phyloP scores from a whole-genome alignment of 2,888 invertebrate species.

The Rhagonycha fulva region DNA sequence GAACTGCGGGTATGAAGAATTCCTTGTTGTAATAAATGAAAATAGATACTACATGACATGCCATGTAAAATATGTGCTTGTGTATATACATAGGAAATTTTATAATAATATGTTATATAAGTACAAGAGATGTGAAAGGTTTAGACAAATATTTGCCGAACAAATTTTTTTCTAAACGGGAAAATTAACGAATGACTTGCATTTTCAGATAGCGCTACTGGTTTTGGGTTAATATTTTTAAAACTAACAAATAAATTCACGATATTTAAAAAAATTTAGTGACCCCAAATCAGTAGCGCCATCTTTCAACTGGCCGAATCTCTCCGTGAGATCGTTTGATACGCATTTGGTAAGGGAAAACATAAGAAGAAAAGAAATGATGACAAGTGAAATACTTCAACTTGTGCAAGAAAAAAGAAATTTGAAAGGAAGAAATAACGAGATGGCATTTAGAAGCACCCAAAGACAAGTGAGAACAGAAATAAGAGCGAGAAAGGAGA shows the following conservation, averaged over 20 bases:
- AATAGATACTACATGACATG: neutral
- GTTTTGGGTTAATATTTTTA: too few relatives aligned
- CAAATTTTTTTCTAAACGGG: neutral
- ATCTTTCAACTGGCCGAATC: neutral
- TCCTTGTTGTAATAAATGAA: neutral
- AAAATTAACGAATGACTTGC: neutral
- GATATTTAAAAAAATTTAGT: too few relatives aligned
- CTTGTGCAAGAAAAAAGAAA: neutral
- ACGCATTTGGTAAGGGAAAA: neutral
- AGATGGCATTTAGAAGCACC: too few relatives aligned
- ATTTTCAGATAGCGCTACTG: too few relatives aligned
- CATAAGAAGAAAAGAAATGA: neutral
- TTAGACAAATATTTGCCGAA: neutral
- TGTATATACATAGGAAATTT: neutral
- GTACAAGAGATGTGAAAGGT: neutral
- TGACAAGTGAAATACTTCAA: constrained; percentile 4
- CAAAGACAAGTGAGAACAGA: too few relatives aligned
- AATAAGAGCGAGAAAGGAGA: too few relatives aligned
- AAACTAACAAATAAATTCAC: too few relatives aligned
- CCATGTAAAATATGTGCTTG: neutral
- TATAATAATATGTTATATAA: neutral
- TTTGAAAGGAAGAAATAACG: neutral
- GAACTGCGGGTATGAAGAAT: neutral
- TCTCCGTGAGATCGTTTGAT: neutral
- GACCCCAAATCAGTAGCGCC: too few relatives aligned